Evolutionary conservation across 2,113 vertebrate genomes (phyloP), one percentile per base, ranked within the genome.

Genomic region (Perognathus longimembris): DNA sequence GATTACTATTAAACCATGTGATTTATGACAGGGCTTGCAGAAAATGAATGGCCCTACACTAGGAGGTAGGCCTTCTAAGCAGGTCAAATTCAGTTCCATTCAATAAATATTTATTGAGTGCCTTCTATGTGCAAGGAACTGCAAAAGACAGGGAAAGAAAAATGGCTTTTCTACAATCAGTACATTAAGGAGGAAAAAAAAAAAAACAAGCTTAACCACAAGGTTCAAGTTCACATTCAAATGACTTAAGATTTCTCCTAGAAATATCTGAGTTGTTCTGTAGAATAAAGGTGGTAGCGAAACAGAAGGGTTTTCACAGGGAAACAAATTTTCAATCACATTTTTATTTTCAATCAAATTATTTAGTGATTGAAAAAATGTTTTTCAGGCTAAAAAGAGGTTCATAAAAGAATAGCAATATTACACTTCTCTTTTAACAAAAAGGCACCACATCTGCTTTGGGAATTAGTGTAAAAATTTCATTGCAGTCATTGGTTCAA

Each of bases 51-150:
- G 86, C 40, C 61, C 70, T 67, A 80, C 2, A 69, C 59, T 22
- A 90, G 61, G 61, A 74, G 77, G 77, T 67, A 85, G 67, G 75
- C 71, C 71, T 93, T 88, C 57, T 30, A 80, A 74, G 82, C 82
- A 96, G 75, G 57, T 94, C 93, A 96, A 90, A 96, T 89, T 83
- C 92, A 96, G 91, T 89, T 91, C 38, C 22, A 77, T 79, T 83
- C 82, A 64, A 90, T 94, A 96, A 95, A 95, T 96, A 96, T 93
- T 95, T 94, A 95, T 63, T 93, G 89, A 95, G 85, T 79, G 57
- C 75, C 75, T 75, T 21, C 66, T 83, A 92, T n/a, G 90, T 74
- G 17, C 73, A 95, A 75, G 40, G 36, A 93, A 83, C 81, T 92
- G 79, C 2, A 6, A 90, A 95, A 88, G 64, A 22, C 42, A 79